phyloP scores from a whole-genome alignment of 2,113 vertebrate genomes.

The Sceloporus tristichus region DNA sequence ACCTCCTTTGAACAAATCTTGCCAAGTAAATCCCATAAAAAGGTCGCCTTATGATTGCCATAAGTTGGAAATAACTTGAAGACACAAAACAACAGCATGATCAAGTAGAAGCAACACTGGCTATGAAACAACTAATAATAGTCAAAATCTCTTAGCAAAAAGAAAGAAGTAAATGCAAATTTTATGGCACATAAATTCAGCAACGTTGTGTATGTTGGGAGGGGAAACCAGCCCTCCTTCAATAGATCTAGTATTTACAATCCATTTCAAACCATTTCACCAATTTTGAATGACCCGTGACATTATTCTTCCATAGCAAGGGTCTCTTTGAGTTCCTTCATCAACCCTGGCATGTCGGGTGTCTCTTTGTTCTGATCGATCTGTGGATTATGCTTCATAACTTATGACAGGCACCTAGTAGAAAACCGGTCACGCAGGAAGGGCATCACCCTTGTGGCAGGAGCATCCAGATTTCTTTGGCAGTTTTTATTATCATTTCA shows the following conservation, averaged over 20 bases:
- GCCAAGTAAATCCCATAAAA: too few species aligned
- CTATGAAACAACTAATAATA: background rate
- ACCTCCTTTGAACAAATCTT: too few species aligned
- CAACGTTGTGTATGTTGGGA: background rate
- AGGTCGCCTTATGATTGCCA: too few species aligned
- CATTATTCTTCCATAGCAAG: slow-evolving; percentile 28
- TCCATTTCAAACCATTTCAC: background rate
- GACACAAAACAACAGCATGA: background rate
- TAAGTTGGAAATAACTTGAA: too few species aligned
- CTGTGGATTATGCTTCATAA: slow-evolving; percentile 71
- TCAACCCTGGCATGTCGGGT: slow-evolving; percentile 23
- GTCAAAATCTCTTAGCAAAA: background rate
- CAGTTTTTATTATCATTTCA: slow-evolving; percentile 71
- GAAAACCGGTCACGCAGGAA: slow-evolving; percentile 76
- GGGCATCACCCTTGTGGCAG: slow-evolving; percentile 65
- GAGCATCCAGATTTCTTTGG: slow-evolving; percentile 68
- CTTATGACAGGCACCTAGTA: slow-evolving; percentile 73
- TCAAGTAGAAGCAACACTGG: too few species aligned
- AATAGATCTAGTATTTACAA: background rate
- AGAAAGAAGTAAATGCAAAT: too few species aligned
- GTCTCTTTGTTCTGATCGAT: slow-evolving; percentile 55
- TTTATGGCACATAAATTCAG: too few species aligned
- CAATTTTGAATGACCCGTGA: background rate
- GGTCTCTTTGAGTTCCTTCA: slow-evolving; percentile 40
- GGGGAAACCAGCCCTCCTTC: background rate